Conservation (phyloP, 2,888 invertebrate species). For the Phragmatobia fuliginosa region DNA sequence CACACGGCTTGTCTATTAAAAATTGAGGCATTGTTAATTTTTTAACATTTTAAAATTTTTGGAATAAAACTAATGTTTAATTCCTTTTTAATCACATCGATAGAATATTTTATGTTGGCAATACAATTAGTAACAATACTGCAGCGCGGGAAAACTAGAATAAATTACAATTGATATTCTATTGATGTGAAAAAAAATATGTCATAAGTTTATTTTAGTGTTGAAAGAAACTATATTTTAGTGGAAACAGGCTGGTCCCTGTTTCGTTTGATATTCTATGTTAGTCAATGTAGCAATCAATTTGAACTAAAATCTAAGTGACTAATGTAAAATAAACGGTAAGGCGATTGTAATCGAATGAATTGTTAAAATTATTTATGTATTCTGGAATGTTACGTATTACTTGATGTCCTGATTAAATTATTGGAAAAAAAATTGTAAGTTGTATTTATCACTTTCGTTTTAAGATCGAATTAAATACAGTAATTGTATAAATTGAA, state of each 20-base stretch:
- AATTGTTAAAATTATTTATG: constrained; percentile 84
- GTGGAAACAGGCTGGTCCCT: constrained; percentile 80
- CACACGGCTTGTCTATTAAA: constrained; percentile 20
- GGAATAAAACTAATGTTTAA: background rate
- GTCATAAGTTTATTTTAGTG: constrained; percentile 43
- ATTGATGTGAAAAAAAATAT: constrained; percentile 33
- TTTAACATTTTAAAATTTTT: background rate
- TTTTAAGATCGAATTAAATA: too few relatives aligned
- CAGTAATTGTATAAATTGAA: too few relatives aligned
- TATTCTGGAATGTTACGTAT: constrained; percentile 83
- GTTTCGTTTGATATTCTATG: constrained; percentile 70
- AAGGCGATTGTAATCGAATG: constrained; percentile 74
- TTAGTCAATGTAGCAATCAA: constrained; percentile 58
- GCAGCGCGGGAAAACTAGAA: constrained; percentile 17
- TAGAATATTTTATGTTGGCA: constrained; percentile 12
- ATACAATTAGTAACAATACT: constrained; percentile 13
- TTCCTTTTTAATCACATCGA: constrained; percentile 24
- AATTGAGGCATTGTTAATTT: background rate
- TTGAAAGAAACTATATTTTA: constrained; percentile 54
- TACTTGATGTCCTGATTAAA: constrained; percentile 85
- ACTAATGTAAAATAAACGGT: constrained; percentile 60
- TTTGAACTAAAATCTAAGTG: constrained; percentile 53
- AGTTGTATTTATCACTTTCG: too few relatives aligned
- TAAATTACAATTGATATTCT: constrained; percentile 14
- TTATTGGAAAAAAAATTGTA: too few relatives aligned